Percentiles rank a stretch among this genome's conserved stretches.
Evolutionary conservation across 2,113 vertebrate species (phyloP).

Genomic region (Chauna torquata): DNA sequence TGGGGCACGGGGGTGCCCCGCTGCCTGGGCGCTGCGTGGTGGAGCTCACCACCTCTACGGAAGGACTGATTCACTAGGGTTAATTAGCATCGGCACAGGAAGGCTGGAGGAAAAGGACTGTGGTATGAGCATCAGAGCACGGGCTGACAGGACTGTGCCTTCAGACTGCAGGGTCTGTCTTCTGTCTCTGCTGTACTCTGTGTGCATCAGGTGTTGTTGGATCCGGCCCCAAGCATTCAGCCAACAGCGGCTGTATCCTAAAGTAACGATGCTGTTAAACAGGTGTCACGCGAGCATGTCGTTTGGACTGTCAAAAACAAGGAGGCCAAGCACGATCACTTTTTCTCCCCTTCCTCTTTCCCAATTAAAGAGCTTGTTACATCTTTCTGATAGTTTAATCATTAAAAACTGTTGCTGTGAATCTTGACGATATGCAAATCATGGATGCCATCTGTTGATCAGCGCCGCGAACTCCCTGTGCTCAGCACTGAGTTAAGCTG

Average conservation of each 20-base stretch:
- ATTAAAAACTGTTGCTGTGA: not conserved
- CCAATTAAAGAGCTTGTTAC: constrained; percentile 6
- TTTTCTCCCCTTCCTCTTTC: constrained; percentile 6
- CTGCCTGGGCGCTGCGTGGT: fast-evolving
- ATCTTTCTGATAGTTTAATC: constrained; percentile 37
- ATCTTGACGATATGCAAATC: constrained; percentile 18
- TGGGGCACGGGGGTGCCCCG: too few species aligned
- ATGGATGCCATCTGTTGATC: not conserved
- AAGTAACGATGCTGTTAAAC: not conserved
- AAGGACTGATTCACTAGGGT: not conserved
- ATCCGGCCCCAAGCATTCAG: not conserved
- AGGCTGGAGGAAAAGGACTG: not conserved
- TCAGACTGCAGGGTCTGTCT: not conserved
- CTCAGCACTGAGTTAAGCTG: not conserved
- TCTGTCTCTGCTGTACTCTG: not conserved
- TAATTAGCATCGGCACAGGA: not conserved
- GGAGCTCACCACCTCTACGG: not conserved
- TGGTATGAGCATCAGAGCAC: not conserved
- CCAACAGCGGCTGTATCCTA: not conserved
- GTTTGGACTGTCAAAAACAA: not conserved
- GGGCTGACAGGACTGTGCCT: not conserved
- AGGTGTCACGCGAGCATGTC: not conserved
- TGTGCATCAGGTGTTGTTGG: not conserved
- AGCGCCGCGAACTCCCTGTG: not conserved
- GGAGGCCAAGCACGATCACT: not conserved